Conservation (phyloP, 1,140 invertebrate genomes). For the Leptoteleia sp. region DNA sequence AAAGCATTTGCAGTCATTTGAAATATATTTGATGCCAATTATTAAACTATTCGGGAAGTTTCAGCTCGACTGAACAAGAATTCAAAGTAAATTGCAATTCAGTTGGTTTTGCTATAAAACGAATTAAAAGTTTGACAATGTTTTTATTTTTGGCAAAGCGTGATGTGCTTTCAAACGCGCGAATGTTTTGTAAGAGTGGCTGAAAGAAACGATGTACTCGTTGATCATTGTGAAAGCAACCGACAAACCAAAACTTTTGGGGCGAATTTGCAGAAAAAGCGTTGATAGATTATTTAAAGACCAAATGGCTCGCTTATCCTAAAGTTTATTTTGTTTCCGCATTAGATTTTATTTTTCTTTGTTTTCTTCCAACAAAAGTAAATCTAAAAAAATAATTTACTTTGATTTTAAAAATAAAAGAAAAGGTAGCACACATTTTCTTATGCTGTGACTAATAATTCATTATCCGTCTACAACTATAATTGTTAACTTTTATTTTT, state of each 20-base stretch:
- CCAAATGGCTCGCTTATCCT: conserved; percentile 95
- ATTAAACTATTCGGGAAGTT: conserved; percentile 94
- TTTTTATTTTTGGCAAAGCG: no score
- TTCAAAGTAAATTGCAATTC: conserved; percentile 95
- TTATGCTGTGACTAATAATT: no score
- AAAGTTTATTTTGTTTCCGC: conserved; percentile 98
- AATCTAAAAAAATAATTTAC: no score
- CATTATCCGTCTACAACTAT: no score
- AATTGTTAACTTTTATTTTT: no score
- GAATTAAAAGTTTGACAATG: no score
- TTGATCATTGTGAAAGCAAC: conserved; percentile 93
- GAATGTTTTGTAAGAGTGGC: conserved; percentile 77
- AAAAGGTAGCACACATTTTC: no score
- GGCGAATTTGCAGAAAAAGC: conserved; percentile 94
- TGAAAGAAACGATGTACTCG: conserved; percentile 83
- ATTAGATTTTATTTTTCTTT: conserved; percentile 93
- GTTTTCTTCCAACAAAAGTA: no score
- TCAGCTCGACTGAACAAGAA: conserved; percentile 92
- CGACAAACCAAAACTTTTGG: conserved; percentile 88
- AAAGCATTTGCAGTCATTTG: conserved; percentile 97
- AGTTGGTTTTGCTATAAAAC: no score
- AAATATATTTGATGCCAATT: conserved; percentile 96
- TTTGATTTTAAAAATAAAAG: no score
- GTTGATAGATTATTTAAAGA: conserved; percentile 96
- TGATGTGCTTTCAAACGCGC: no score